Percentiles rank a stretch among this genome's conserved stretches.
phyloP scores from a whole-genome alignment of 2,888 invertebrate species.

The Chesias legatella region DNA sequence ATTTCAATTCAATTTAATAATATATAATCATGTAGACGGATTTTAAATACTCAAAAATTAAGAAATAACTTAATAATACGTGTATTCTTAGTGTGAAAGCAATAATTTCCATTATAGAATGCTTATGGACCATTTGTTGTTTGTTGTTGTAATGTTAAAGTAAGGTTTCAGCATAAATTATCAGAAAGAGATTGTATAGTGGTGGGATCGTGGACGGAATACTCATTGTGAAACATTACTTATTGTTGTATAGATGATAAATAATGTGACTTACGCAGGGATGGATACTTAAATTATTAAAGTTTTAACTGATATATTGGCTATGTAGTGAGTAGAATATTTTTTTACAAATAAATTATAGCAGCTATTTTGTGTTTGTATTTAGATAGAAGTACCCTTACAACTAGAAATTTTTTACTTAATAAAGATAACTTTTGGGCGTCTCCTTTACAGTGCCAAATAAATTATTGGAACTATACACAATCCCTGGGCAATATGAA shows the following conservation, averaged over 20 bases:
- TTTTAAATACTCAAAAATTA: conserved; percentile 25
- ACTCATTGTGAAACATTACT: conserved; percentile 77
- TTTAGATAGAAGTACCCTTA: not conserved
- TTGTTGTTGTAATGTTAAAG: conserved; percentile 56
- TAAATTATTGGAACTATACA: too few relatives aligned
- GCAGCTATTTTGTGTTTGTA: conserved; percentile 62
- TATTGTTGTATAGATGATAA: conserved; percentile 80
- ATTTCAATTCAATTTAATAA: conserved; percentile 34
- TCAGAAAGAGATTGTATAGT: conserved; percentile 60
- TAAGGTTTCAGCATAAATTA: conserved; percentile 79
- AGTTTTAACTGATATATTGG: conserved; percentile 82
- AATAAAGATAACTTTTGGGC: too few relatives aligned
- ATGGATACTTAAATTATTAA: conserved; percentile 82
- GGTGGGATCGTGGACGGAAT: conserved; percentile 64
- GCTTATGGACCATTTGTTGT: conserved; percentile 74
- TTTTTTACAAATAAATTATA: conserved; percentile 86
- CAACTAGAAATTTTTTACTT: not conserved
- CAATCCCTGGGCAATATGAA: too few relatives aligned
- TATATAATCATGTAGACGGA: conserved; percentile 37
- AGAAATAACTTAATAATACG: conserved; percentile 15
- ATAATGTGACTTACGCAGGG: conserved; percentile 81
- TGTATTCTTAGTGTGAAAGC: conserved; percentile 44
- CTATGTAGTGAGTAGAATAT: conserved; percentile 85
- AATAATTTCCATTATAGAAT: conserved; percentile 65
- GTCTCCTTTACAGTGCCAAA: too few relatives aligned